A percentile compares a stretch with the other conserved stretches of the same genome.
phyloP scores from a whole-genome alignment of 2,888 invertebrate species.

The Kuschelorhynchus macadamiae region DNA sequence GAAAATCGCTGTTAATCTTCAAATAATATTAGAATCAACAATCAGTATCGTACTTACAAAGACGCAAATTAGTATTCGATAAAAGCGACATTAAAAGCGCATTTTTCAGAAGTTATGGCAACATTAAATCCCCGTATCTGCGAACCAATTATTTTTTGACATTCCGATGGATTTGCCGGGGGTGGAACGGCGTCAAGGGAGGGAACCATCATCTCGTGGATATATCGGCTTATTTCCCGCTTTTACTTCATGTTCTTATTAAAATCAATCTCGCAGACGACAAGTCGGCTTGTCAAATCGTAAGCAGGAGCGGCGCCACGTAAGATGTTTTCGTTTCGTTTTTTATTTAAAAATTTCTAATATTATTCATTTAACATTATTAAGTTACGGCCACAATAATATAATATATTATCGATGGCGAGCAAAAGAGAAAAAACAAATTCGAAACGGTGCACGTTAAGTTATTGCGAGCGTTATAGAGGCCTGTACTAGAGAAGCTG shows the following conservation, averaged over 20 bases:
- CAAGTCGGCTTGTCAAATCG: constrained; percentile 46
- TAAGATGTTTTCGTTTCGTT: constrained; percentile 19
- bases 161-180: constrained; percentile 40
- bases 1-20: no score
- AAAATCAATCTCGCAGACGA: constrained; percentile 49
- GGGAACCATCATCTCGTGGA: constrained; percentile 40
- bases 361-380: no score
- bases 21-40: no score
- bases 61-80: no score
- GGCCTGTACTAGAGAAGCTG: no score
- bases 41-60: no score
- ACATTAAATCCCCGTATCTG: constrained; percentile 37
- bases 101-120: constrained; percentile 27
- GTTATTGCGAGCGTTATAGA: no score
- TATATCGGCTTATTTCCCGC: constrained; percentile 49
- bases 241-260: constrained; percentile 49
- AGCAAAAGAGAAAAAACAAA: no score
- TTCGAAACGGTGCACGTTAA: no score
- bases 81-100: constrained; percentile 23
- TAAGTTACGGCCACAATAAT: no score
- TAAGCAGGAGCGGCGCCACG: constrained; percentile 16
- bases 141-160: constrained; percentile 50
- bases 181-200: constrained; percentile 20
- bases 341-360: no score
- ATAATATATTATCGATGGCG: no score